These are phyloP conservation scores for Magallana angulata DNA, from an alignment of 1,140 invertebrate species.

Conservation along the genomic window DNA sequence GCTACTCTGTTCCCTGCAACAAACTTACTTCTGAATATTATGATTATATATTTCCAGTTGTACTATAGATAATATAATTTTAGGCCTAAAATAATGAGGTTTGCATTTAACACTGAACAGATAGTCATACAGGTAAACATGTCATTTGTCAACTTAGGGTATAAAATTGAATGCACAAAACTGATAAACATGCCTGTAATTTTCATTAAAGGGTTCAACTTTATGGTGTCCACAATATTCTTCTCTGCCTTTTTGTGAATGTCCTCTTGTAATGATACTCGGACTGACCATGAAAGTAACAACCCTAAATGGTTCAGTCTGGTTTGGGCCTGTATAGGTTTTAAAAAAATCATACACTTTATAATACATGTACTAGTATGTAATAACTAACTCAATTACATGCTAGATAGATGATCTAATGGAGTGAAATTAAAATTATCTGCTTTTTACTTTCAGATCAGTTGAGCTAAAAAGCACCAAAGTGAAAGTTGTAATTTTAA, in stretches of 20 bases:
- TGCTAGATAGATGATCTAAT: no score
- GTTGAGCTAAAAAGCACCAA: no score
- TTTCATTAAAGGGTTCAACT: background rate
- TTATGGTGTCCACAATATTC: background rate
- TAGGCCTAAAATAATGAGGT: constrained; percentile 15
- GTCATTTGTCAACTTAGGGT: background rate
- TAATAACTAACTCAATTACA: no score
- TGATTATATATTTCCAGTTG: constrained; percentile 18
- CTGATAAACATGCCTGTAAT: constrained; percentile 14
- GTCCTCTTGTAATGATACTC: background rate
- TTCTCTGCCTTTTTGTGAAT: background rate
- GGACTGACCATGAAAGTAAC: no score
- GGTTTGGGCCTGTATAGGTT: no score
- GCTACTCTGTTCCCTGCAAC: background rate
- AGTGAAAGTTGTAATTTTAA: no score
- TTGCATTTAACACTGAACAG: constrained; percentile 10
- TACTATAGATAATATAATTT: constrained; percentile 7
- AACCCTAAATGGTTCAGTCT: no score
- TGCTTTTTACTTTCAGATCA: no score
- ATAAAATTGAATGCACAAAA: constrained; percentile 14
- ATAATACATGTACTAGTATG: no score
- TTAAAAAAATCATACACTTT: no score
- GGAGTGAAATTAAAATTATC: no score
- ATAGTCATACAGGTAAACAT: background rate
- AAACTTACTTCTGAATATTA: constrained; percentile 1